Conservation (phyloP, 2,888 invertebrate species). For the Mycogona germanica region DNA sequence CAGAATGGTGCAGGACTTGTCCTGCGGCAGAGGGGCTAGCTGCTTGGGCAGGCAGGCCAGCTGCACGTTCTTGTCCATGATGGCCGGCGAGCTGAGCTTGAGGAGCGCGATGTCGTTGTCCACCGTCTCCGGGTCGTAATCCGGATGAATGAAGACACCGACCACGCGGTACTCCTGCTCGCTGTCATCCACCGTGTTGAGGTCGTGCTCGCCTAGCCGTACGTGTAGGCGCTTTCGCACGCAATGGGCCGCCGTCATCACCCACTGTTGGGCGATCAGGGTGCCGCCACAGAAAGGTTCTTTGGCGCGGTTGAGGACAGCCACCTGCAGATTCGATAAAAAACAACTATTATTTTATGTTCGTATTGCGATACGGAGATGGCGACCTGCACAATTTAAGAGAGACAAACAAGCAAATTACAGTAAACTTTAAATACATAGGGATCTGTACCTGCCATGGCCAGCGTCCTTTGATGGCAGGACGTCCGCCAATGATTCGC, state of each 20-base stretch:
- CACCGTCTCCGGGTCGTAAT: slow-evolving; percentile 75
- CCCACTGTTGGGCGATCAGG: slow-evolving; percentile 65
- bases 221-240: slow-evolving; percentile 62
- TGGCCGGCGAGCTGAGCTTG: slow-evolving; percentile 26
- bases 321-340: no score
- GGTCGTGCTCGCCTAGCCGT: slow-evolving; percentile 74
- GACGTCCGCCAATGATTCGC: slow-evolving; percentile 75
- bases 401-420: neutral
- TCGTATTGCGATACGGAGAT: no score
- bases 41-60: slow-evolving; percentile 71
- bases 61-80: slow-evolving; percentile 39
- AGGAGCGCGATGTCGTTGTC: slow-evolving; percentile 86
- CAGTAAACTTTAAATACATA: no score
- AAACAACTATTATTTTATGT: no score
- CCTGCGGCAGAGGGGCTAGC: slow-evolving; percentile 48
- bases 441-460: slow-evolving; percentile 86
- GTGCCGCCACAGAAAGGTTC: slow-evolving; percentile 43
- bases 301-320: slow-evolving; percentile 68
- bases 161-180: slow-evolving; percentile 61
- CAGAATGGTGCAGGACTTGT: slow-evolving; percentile 65
- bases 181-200: slow-evolving; percentile 55
- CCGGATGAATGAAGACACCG: slow-evolving; percentile 65
- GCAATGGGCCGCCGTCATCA: slow-evolving; percentile 79
- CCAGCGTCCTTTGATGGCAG: slow-evolving; percentile 70
- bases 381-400: no score